Base-by-base conservation (phyloP, 2,888 invertebrate genomes). In the Drosophila peninsularis region DNA sequence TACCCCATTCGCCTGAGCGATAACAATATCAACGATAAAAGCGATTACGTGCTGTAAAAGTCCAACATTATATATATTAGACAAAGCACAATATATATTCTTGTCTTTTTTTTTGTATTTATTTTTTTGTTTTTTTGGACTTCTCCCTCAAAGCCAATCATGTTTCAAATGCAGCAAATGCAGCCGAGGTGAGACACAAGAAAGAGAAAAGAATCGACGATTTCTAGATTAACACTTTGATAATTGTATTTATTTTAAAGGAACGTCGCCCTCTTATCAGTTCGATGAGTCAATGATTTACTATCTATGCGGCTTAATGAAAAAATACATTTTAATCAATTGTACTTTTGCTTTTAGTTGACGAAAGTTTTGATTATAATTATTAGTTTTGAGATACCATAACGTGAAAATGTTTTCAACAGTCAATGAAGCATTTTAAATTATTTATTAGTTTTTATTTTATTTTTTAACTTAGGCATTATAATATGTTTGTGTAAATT, bases 11-110 rank as follows among this genome's bases (percentile, higher is more conserved):
- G 60, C 52, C 30, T 27, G n/a, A 11, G 89, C 78, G 82, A 82
- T 82, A 82, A 86, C 68, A 61, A 49, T 54, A 42, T 24, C 52
- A 37, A 65, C 58, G 82, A 88, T 82, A 86, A 88, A 86, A 61
- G 71, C 44, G 82, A 82, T 82, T 88, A 88, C 67, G 66, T 36
- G 24, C 44, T 75, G 89, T 88, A 62, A 68, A 62, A 34, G 53
- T 36, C 24, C 52, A 41, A 37, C 14, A 49, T 56, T 41, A 21
- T 30, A 30, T 30, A 30, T 30, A 10, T 30, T 7, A 49, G n/a
- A 36, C 60, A 60, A 53, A 60, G 36, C 36, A 49, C 37, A 39
- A 56, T 36, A 52, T 44, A 41, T 14, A 19, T n/a, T 39, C 7
- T 27, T 36, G 11, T 27, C 39, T 45, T 17, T 45, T 17, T 56